Base-by-base conservation (phyloP, 2,797 vertebrate species). In the Bufotes viridis region DNA sequence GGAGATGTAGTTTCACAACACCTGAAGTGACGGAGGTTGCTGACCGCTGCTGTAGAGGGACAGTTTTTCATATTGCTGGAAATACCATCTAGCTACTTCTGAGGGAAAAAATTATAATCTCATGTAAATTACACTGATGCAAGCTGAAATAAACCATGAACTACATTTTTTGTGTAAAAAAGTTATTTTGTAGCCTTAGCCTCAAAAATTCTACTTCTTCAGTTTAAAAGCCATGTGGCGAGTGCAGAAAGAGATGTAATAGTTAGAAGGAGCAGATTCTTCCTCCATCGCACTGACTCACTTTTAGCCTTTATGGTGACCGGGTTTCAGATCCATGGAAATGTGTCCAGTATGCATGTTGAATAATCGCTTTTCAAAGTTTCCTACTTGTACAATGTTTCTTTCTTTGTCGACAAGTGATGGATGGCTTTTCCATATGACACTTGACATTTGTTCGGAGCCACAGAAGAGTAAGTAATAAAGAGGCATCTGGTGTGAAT, bases 401-500 rank as follows among this genome's bases (percentile, higher is more conserved):
- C 51, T 58, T 83, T 81, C 76, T 74, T 81, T 49, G 67, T 34
- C 22, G n/a, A 61, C 22, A 81, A 81, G 76, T 51, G 29, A 81
- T 75, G 22, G 72, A 75, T 82, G 69, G 17, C 24, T 87, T 70
- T 80, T 51, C 58, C 55, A 34, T 61, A 26, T 63, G 86, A 75
- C 34, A 63, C 86, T 49, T 82, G 86, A 87, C 79, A 63, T 87
- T 87, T 81, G 3, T 74, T 29, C 42, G 55, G 55, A 29, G 15
- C 69, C 34, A 70, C 8, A 72, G 55, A 60, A 55, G 9, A 60
- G 49, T 20, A 49, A 49, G 69, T 58, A 74, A 74, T 60, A 60
- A 42, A 24, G 26, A 49, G 82, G 29, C 69, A 74, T 84, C 70
- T 84, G 70, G 70, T 22, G 34, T 61, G 20, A 74, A 84, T 58